A percentile compares a stretch with the other conserved stretches of the same genome.
Conservation (phyloP, 2,888 invertebrate species). For the Calameuta filiformis region DNA sequence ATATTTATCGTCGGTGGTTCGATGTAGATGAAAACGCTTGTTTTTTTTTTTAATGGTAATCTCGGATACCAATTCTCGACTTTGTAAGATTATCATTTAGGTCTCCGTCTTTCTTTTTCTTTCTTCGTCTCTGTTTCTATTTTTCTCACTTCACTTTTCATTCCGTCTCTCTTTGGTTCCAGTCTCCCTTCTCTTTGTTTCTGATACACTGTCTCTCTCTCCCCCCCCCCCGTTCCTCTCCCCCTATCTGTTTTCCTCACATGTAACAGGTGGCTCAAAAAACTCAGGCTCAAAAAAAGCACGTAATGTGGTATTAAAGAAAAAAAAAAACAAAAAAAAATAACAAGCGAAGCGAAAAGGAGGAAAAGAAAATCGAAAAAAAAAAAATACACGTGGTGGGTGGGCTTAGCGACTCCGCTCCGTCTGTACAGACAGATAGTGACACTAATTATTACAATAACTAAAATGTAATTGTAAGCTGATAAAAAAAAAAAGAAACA, state of each 20-base stretch:
- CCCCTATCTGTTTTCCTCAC: background rate
- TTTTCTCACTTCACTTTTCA: slow-evolving; percentile 11
- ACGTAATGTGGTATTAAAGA: background rate
- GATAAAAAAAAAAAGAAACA: background rate
- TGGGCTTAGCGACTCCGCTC: slow-evolving; percentile 14
- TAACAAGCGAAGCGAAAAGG: background rate
- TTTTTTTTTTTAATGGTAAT: background rate
- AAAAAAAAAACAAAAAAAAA: too few relatives aligned
- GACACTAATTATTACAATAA: slow-evolving; percentile 2
- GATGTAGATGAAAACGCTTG: background rate
- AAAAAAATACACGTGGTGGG: slow-evolving; percentile 14
- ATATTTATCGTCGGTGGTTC: slow-evolving; percentile 50
- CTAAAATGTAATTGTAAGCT: slow-evolving; percentile 1
- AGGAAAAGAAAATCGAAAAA: slow-evolving; percentile 12
- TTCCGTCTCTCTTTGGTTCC: background rate
- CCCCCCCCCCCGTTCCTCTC: background rate
- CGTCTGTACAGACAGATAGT: slow-evolving; percentile 9
- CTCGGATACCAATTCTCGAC: slow-evolving; percentile 5
- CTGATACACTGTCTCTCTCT: background rate
- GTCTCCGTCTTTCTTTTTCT: slow-evolving; percentile 8
- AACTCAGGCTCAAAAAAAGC: slow-evolving; percentile 4
- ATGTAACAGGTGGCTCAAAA: slow-evolving; percentile 3
- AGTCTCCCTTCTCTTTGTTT: background rate
- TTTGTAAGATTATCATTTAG: slow-evolving; percentile 8
- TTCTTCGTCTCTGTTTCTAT: background rate